Evolutionary conservation across 1,140 invertebrate species (phyloP), one percentile per base, ranked within the genome.

Genomic region (Drosophila bocqueti): DNA sequence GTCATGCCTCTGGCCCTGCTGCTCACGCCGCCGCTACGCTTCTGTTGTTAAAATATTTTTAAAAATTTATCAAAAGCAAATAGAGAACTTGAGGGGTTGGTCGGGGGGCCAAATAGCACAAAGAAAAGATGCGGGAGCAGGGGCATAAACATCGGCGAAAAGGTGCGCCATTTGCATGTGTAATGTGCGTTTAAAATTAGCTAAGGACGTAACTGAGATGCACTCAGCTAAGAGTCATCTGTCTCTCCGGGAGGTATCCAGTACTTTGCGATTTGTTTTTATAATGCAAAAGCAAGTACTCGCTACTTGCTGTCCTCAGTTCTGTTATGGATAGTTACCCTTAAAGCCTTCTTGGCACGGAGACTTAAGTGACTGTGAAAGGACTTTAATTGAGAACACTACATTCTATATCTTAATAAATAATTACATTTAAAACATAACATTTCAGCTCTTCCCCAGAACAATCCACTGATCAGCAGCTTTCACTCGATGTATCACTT

Each of bases 381-480:
- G 5, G 9, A 11, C 10, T 34, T 36, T 0, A 34, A 34, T 10
- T 10, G 9, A 34, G 31, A 34, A 3, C 31, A 36, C 34, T 0
- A 10, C 31, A 11, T 11, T 0, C 11, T 11, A 36, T 36, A 36
- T 36, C 9, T 10, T 34, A 11, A 11, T 34, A 11, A 34, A 34
- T 34, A 34, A 34, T 11, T 11, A 34, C 9, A 10, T 34, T 34
- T 11, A 11, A 34, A 11, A 11, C 6, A 2, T 29, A 74, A 85
- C n/a, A n/a, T 93, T 93, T 21, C 76, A 95, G 94, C 94, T 26
- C 93, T 95, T 72, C 94, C 94, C 13, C 93, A 93, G 58, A 93
- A 93, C 82, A 93, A 94, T 77, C 94, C 94, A 16, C 82, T 93
- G 16, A 95, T 95, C 83, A 93, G 93, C 79, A 94, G 93, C 55